These are phyloP conservation scores for Teleogryllus occipitalis DNA, from an alignment of 1,140 invertebrate species.

Conservation along the genomic window DNA sequence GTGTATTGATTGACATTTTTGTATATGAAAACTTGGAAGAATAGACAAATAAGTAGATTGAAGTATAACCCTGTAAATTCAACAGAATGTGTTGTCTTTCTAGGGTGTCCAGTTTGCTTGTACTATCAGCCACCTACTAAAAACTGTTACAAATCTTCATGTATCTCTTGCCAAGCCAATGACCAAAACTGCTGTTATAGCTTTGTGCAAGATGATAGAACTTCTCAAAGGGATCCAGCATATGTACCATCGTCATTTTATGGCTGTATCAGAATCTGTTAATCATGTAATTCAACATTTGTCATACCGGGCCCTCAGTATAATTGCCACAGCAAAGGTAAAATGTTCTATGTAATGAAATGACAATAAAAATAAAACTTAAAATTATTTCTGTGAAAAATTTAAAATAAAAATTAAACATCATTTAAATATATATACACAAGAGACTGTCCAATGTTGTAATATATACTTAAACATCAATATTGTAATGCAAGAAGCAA, in stretches of 20 bases:
- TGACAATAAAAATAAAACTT: constrained; percentile 29
- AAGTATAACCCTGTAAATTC: no score
- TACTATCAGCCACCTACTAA: constrained; percentile 52
- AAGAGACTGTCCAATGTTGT: no score
- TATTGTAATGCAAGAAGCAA: neutral
- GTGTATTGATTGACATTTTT: no score
- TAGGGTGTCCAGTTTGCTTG: constrained; percentile 56
- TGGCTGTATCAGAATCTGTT: constrained; percentile 47
- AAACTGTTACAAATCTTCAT: constrained; percentile 73
- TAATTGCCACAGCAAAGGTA: constrained; percentile 49
- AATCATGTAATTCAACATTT: constrained; percentile 63
- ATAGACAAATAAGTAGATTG: no score
- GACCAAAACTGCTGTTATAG: constrained; percentile 63
- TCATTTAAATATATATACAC: neutral
- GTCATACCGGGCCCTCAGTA: constrained; percentile 51
- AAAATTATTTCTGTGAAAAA: neutral
- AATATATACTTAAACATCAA: neutral
- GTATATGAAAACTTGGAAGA: no score
- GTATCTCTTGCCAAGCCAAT: constrained; percentile 64
- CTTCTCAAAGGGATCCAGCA: constrained; percentile 69
- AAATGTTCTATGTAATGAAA: constrained; percentile 16
- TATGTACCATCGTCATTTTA: constrained; percentile 48
- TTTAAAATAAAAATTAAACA: constrained; percentile 23
- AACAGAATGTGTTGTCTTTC: constrained; percentile 24
- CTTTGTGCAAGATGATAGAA: constrained; percentile 73